Conservation (phyloP, 2,113 vertebrate species). For the Ia io region DNA sequence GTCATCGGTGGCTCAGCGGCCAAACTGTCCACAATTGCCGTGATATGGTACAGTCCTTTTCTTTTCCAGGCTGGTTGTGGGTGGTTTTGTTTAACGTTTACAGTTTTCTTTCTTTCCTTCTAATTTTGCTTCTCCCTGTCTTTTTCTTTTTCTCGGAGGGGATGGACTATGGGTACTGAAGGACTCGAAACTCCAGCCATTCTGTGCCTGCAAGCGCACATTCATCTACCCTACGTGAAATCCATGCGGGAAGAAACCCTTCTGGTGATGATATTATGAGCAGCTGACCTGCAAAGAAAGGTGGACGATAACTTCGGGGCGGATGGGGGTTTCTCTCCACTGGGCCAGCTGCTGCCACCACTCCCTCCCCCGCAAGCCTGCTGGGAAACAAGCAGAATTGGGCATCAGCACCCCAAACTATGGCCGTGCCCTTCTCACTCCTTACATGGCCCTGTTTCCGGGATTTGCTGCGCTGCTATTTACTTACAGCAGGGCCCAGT, state of each 20-base stretch:
- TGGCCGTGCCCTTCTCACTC: not conserved
- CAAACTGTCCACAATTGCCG: slow-evolving; percentile 46
- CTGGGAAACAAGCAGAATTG: not conserved
- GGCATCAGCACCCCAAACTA: not conserved
- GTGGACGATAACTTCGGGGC: not conserved
- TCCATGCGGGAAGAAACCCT: not conserved
- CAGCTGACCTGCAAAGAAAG: not conserved
- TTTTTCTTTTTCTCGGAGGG: slow-evolving; percentile 1
- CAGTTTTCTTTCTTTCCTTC: slow-evolving; percentile 27
- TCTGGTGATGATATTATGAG: not conserved
- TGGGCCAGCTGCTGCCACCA: not conserved
- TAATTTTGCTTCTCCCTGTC: not conserved
- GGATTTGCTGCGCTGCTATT: not conserved
- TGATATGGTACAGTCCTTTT: not conserved
- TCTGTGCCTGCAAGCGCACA: not conserved
- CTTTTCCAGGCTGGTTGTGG: slow-evolving; percentile 49
- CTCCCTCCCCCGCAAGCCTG: not conserved
- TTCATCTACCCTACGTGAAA: not conserved
- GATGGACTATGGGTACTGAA: not conserved
- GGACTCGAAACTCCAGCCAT: not conserved
- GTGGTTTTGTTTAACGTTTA: slow-evolving; percentile 53
- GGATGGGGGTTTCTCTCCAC: not conserved
- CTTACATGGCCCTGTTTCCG: not conserved
- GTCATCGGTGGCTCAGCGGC: slow-evolving; percentile 55
- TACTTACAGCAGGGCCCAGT: not conserved